Percentiles rank a stretch among this genome's conserved stretches.
Evolutionary conservation across 2,888 invertebrate genomes (phyloP).

Genomic region (Dryobota labecula): DNA sequence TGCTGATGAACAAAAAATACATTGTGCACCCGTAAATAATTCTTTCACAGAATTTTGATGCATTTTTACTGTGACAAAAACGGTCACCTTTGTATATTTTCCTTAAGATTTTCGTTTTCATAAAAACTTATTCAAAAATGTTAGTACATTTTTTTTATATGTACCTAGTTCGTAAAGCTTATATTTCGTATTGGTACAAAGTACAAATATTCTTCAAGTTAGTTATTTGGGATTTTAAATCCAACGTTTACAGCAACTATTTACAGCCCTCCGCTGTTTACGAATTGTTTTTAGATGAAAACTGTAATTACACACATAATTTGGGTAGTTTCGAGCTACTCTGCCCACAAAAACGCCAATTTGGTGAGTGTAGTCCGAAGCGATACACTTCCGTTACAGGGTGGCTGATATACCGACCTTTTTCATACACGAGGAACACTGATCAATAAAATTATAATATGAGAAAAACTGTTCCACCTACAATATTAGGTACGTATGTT

Average conservation of each 20-base stretch:
- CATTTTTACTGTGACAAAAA: slow-evolving; percentile 7
- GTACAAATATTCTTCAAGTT: not conserved
- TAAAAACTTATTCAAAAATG: not conserved
- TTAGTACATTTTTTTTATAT: too few relatives aligned
- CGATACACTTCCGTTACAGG: slow-evolving; percentile 8
- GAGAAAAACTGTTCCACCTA: slow-evolving; percentile 3
- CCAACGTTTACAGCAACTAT: not conserved
- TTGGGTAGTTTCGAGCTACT: not conserved
- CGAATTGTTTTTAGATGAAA: slow-evolving; percentile 11
- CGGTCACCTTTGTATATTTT: not conserved
- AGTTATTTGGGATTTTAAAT: not conserved
- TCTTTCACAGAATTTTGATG: not conserved
- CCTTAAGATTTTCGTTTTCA: not conserved
- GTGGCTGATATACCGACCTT: slow-evolving; percentile 11
- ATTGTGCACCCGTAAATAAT: slow-evolving; percentile 15
- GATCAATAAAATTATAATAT: slow-evolving; percentile 29
- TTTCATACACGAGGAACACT: slow-evolving; percentile 5
- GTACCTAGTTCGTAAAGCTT: too few relatives aligned
- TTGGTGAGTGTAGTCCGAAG: slow-evolving; percentile 21
- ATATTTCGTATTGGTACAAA: not conserved
- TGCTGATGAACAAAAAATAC: slow-evolving; percentile 15
- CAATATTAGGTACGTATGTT: too few relatives aligned
- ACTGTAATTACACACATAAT: slow-evolving; percentile 16
- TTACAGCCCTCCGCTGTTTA: not conserved
- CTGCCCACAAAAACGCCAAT: slow-evolving; percentile 40